phyloP scores from a whole-genome alignment of 2,797 vertebrate species.

The Protosalanx chinensis region DNA sequence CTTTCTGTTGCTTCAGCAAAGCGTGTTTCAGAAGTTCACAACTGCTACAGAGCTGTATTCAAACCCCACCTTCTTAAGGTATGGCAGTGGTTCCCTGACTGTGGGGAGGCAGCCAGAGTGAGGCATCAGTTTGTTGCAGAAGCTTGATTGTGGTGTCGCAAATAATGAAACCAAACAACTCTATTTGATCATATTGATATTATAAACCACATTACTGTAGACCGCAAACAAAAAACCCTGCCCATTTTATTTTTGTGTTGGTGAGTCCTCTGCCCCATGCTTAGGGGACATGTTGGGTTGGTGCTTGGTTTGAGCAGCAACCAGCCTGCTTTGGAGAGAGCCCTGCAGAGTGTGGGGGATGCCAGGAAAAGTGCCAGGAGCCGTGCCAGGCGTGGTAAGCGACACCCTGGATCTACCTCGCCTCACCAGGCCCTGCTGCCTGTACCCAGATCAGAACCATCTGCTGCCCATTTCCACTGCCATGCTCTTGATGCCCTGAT shows the following conservation, averaged over 20 bases:
- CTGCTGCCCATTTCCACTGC: conserved; percentile 63
- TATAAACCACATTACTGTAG: background rate
- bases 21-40: conserved; percentile 10
- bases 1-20: conserved; percentile 27
- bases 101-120: too few relatives aligned
- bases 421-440: conserved; percentile 52
- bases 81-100: background rate
- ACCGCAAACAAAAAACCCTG: conserved; percentile 1
- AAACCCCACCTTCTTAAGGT: background rate
- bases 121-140: too few relatives aligned
- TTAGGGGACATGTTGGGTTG: conserved; percentile 34
- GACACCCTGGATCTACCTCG: conserved; percentile 30
- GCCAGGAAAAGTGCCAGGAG: conserved; percentile 35
- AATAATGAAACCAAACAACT: too few relatives aligned
- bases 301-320: conserved; percentile 29
- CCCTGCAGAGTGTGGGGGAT: conserved; percentile 32
- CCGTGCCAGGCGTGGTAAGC: conserved; percentile 21
- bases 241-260: conserved; percentile 18
- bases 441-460: conserved; percentile 61
- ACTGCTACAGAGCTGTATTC: background rate
- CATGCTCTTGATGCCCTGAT: conserved; percentile 41
- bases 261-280: conserved; percentile 22
- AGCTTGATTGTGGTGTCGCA: too few relatives aligned
- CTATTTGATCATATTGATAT: background rate
- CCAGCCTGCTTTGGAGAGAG: conserved; percentile 40